A percentile compares a stretch with the other conserved stretches of the same genome.
These are phyloP conservation scores for Lamellibrachia columna DNA, from an alignment of 2,888 invertebrate species.

Conservation along the genomic window DNA sequence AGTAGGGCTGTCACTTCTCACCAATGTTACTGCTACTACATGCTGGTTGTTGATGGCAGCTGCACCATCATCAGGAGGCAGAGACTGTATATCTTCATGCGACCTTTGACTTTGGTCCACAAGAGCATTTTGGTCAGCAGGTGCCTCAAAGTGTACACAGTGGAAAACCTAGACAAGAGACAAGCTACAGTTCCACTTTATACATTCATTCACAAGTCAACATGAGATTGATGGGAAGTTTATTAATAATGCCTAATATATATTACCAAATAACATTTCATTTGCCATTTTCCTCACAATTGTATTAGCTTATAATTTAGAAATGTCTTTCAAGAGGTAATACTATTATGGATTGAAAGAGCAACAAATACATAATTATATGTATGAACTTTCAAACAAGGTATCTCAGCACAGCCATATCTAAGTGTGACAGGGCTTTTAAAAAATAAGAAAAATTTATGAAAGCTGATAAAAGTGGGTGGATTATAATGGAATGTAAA, in stretches of 20 bases:
- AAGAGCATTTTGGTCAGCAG: constrained; percentile 65
- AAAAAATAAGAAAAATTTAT: not conserved
- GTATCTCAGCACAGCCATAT: too few species aligned
- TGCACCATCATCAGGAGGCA: not conserved
- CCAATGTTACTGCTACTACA: not conserved
- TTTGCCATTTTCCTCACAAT: too few species aligned
- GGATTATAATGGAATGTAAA: too few species aligned
- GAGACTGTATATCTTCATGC: not conserved
- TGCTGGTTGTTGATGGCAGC: not conserved
- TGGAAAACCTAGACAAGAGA: constrained; percentile 82
- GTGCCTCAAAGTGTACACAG: constrained; percentile 97
- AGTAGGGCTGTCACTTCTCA: not conserved
- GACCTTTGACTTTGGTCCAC: constrained; percentile 27
- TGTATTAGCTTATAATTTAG: too few species aligned
- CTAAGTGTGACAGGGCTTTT: not conserved
- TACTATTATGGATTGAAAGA: too few species aligned
- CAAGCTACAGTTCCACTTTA: not conserved
- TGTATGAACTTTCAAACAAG: too few species aligned
- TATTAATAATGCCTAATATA: too few species aligned
- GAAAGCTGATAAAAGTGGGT: not conserved
- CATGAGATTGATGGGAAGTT: too few species aligned
- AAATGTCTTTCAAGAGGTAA: not conserved
- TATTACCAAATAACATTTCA: too few species aligned
- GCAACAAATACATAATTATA: too few species aligned
- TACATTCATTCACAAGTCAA: too few species aligned